Evolutionary conservation across 2,113 vertebrate species (phyloP), one percentile per base, ranked within the genome.

Genomic region (Aspiorhynchus laticeps): DNA sequence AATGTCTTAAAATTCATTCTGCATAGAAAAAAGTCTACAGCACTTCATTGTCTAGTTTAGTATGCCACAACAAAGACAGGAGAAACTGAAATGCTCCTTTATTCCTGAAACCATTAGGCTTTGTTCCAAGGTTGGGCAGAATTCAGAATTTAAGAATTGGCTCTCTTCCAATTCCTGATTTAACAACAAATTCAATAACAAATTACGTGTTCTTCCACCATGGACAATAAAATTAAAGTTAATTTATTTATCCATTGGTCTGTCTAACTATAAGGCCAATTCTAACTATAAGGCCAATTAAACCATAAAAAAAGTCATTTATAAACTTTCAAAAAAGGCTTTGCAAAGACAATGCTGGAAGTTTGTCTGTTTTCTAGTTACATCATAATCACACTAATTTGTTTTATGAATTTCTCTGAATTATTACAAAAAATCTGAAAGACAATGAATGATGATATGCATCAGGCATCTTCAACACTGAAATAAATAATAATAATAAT

Each of bases 41-140:
- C 28, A 19, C 19, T 73, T 74, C 9, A 74, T 74, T 1, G 2
- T 74, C 21, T 43, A 11, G 36, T 74, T n/a, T 74, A n/a, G 71
- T 1, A n/a, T 12, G 71, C 21, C 1, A 74, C 7, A 21, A 41
- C 71, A 74, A 74, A 74, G 33, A 74, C 2, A 2, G 71, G 14
- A 74, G 36, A n/a, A 43, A 74, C 2, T 74, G 36, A 74, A 74
- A 74, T 4, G 65, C 71, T n/a, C 9, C 21, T 74, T 74, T 43
- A 24, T 74, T 74, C 21, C 36, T n/a, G 36, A 41, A 74, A n/a
- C 71, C 71, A 74, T 43, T 43, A 74, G 71, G 71, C 36, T 74
- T 74, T 74, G 71, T 74, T 74, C 36, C 36, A 74, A 10, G 38
- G 9, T 12, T n/a, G 36, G 67, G 67, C 7, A 36, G 5, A 69